Evolutionary conservation across 2,113 vertebrate species (phyloP).

Genomic region (Cebus imitator): DNA sequence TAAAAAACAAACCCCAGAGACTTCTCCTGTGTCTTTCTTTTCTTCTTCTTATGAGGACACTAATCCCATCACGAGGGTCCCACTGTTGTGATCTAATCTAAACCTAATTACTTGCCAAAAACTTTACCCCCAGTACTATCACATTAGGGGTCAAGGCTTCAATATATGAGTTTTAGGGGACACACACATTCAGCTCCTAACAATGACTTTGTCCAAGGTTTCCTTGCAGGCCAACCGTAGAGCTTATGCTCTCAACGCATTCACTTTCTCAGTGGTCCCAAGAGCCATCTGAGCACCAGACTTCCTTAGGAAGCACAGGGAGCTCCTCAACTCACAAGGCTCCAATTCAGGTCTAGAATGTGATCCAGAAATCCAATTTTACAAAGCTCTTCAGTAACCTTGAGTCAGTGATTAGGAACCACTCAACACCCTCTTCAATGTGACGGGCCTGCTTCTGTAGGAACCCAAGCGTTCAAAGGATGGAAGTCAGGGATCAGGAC

Average conservation of each 20-base stretch:
- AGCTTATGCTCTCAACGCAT: background rate
- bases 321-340: background rate
- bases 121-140: background rate
- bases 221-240: background rate
- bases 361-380: background rate
- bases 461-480: background rate
- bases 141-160: too few species aligned
- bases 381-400: background rate
- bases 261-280: background rate
- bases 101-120: background rate
- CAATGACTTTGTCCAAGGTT: background rate
- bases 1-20: too few species aligned
- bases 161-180: background rate
- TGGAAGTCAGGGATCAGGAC: background rate
- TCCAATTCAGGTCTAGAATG: background rate
- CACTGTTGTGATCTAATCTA: background rate
- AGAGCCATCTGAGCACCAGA: background rate
- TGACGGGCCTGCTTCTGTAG: background rate
- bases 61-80: background rate
- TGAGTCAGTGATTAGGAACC: background rate
- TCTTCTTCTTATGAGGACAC: background rate
- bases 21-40: background rate
- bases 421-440: background rate
- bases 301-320: too few species aligned
- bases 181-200: background rate